Conservation (phyloP, 2,888 invertebrate species). For the Microctonus hyperodae region DNA sequence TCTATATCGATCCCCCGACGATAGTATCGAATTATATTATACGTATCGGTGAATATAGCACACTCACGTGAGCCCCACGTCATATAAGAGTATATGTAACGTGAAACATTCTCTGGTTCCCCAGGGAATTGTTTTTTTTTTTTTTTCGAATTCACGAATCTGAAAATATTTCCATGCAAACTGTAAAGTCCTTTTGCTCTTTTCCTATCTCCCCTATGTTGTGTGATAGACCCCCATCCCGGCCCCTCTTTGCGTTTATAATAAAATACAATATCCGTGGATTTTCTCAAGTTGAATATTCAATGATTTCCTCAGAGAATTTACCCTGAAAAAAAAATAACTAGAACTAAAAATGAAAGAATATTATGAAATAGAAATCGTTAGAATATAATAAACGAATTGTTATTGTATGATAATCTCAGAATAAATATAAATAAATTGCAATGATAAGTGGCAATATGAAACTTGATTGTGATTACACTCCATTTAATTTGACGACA, state of each 20-base stretch:
- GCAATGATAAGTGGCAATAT: neutral
- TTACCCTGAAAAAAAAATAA: constrained; percentile 37
- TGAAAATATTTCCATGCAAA: constrained; percentile 60
- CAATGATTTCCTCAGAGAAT: constrained; percentile 81
- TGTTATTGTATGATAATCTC: constrained; percentile 23
- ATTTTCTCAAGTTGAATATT: constrained; percentile 72
- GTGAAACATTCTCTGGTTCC: constrained; percentile 39
- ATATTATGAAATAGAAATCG: constrained; percentile 51
- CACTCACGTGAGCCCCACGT: constrained; percentile 7
- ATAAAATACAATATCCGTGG: constrained; percentile 63
- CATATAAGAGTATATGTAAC: constrained; percentile 19
- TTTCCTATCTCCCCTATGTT: constrained; percentile 32
- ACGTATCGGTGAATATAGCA: constrained; percentile 21
- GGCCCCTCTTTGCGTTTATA: constrained; percentile 55
- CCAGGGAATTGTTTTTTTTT: too few species aligned
- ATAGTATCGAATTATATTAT: constrained; percentile 38
- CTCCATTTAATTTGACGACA: constrained; percentile 7
- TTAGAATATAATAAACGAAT: constrained; percentile 45
- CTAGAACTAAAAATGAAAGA: constrained; percentile 27
- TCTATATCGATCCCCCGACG: constrained; percentile 21
- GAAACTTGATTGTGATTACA: neutral
- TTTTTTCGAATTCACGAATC: constrained; percentile 57
- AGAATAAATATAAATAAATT: neutral
- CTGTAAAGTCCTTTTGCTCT: constrained; percentile 46
- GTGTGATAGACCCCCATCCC: neutral